A percentile compares a stretch with the other conserved stretches of the same genome.
phyloP scores from a whole-genome alignment of 2,113 vertebrate genomes.

The Cinclus mexicanus region DNA sequence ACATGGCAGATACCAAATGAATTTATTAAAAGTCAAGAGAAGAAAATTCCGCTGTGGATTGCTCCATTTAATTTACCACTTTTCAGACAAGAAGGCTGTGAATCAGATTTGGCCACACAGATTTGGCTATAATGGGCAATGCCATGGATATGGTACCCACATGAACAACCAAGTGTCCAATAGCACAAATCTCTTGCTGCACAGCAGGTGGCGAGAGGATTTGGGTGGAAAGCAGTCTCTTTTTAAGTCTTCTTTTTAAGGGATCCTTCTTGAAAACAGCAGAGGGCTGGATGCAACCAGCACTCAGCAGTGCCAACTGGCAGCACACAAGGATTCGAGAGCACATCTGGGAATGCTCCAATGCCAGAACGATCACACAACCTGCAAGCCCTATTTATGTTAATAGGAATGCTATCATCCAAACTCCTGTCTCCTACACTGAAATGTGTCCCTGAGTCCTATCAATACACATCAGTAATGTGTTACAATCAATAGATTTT shows the following conservation, averaged over 20 bases:
- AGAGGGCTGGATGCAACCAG: background rate
- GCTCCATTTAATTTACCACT: background rate
- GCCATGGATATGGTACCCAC: background rate
- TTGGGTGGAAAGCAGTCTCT: background rate
- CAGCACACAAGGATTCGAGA: background rate
- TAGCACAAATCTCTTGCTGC: background rate
- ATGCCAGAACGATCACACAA: background rate
- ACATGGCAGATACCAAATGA: background rate
- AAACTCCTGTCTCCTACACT: background rate
- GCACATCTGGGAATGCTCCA: background rate
- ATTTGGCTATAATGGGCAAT: background rate
- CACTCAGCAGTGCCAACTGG: background rate
- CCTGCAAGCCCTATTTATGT: background rate
- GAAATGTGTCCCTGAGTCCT: background rate
- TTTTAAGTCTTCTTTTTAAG: background rate
- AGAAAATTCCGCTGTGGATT: background rate
- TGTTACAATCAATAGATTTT: background rate
- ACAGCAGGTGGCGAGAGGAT: background rate
- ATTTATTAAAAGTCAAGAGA: background rate
- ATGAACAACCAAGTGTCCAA: background rate
- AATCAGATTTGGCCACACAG: background rate
- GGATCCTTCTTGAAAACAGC: background rate
- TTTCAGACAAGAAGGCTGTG: background rate
- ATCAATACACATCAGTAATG: background rate
- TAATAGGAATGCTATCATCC: background rate